phyloP scores from a whole-genome alignment of 2,797 vertebrate genomes.

The Odontamblyopus lacepedii region DNA sequence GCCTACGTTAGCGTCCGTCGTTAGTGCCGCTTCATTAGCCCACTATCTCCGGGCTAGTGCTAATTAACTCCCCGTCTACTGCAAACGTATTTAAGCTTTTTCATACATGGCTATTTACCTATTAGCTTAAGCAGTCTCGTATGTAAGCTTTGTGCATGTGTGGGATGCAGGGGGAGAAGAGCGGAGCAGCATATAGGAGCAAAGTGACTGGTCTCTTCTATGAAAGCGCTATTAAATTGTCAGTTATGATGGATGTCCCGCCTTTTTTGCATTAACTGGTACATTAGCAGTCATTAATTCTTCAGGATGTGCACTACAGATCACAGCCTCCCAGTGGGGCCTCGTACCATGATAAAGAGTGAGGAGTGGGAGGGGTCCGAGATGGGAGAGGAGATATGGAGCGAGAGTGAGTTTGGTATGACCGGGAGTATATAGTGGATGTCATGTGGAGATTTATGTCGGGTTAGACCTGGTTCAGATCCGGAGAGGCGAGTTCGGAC shows the following conservation, averaged over 20 bases:
- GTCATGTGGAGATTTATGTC: not conserved
- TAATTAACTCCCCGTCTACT: conserved; percentile 1
- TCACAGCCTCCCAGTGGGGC: conserved; percentile 75
- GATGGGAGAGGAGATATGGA: not conserved
- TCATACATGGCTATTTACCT: not conserved
- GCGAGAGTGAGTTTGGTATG: not conserved
- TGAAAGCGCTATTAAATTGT: conserved; percentile 82
- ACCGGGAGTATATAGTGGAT: not conserved
- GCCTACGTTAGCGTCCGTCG: conserved; percentile 25
- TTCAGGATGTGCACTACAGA: conserved; percentile 81
- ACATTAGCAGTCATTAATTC: conserved; percentile 86
- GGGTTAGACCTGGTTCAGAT: not conserved
- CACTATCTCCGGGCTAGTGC: not conserved
- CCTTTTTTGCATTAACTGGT: conserved; percentile 83
- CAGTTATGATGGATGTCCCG: conserved; percentile 84
- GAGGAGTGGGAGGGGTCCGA: conserved; percentile 1
- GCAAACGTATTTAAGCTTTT: conserved; percentile 1
- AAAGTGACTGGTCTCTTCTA: conserved; percentile 72
- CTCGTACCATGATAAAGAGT: conserved; percentile 61
- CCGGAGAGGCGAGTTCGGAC: not conserved
- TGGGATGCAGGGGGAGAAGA: conserved; percentile 16
- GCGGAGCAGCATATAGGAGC: conserved; percentile 66
- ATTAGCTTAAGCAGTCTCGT: conserved; percentile 2
- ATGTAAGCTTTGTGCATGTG: conserved; percentile 12
- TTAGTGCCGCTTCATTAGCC: conserved; percentile 22